phyloP scores from a whole-genome alignment of 2,888 invertebrate species.

The Tinea pellionella region DNA sequence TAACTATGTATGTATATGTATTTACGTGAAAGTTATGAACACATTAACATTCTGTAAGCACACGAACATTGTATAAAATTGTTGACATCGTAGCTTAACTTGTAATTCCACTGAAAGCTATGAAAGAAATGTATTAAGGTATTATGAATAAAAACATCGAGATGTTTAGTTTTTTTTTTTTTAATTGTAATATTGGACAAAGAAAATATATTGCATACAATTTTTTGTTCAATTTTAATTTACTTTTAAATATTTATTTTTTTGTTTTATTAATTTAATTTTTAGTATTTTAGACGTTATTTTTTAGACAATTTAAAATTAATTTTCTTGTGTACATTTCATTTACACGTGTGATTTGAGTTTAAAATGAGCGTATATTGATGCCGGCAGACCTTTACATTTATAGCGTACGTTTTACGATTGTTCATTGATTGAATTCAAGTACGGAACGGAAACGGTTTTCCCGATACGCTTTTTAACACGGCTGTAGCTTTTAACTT shows the following conservation, averaged over 20 bases:
- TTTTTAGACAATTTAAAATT: no score
- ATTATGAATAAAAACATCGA: background rate
- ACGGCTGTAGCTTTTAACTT: conserved; percentile 1
- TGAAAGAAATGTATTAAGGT: background rate
- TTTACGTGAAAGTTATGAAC: conserved; percentile 13
- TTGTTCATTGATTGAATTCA: conserved; percentile 6
- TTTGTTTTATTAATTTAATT: no score
- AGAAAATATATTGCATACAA: no score
- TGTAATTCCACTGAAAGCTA: conserved; percentile 11
- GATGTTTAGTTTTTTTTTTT: no score
- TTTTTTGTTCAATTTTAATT: no score
- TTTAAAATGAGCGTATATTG: no score
- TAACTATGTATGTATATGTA: background rate
- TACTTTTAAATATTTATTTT: no score
- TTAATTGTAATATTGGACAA: no score
- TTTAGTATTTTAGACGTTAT: no score
- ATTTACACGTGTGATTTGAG: no score
- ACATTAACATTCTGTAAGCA: conserved; percentile 12
- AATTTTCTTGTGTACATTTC: no score
- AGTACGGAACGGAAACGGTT: conserved; percentile 1
- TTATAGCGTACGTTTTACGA: conserved; percentile 8
- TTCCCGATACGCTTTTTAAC: conserved; percentile 6
- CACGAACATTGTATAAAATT: conserved; percentile 13
- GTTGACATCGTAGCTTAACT: conserved; percentile 4
- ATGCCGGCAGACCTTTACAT: background rate